phyloP scores from a whole-genome alignment of 2,113 vertebrate species.

The Cavia aperea region DNA sequence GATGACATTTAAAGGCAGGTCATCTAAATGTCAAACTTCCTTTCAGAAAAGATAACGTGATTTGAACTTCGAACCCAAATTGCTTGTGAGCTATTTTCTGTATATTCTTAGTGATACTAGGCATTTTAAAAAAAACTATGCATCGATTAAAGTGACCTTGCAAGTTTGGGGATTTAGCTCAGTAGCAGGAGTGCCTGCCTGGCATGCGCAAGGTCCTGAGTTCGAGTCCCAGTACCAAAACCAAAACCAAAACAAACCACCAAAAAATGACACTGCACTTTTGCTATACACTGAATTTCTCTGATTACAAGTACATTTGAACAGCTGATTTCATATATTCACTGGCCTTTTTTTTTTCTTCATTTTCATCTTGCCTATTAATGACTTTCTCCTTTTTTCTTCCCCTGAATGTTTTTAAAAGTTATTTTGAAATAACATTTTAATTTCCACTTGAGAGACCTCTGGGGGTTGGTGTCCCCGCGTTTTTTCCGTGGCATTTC shows the following conservation, averaged over 20 bases:
- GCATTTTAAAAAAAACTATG: not conserved
- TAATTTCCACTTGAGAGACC: not conserved
- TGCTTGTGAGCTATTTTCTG: not conserved
- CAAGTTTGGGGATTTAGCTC: too few relatives aligned
- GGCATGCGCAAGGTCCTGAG: too few relatives aligned
- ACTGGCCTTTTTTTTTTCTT: slow-evolving; percentile 17
- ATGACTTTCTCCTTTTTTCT: not conserved
- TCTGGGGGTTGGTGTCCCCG: not conserved
- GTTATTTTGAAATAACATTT: slow-evolving; percentile 35
- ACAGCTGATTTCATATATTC: not conserved
- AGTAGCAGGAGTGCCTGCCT: too few relatives aligned
- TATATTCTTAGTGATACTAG: not conserved
- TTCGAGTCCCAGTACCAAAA: too few relatives aligned
- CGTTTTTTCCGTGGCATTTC: not conserved
- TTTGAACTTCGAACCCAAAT: not conserved
- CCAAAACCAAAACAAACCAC: too few relatives aligned
- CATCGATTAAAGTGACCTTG: slow-evolving; percentile 13
- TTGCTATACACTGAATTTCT: slow-evolving; percentile 4
- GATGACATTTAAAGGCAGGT: not conserved
- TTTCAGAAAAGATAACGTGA: slow-evolving; percentile 37
- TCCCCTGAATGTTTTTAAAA: not conserved
- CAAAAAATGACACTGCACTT: not conserved
- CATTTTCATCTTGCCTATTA: not conserved
- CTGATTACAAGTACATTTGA: not conserved
- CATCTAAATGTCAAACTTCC: slow-evolving; percentile 30